A percentile compares a stretch with the other conserved stretches of the same genome.
Conservation (phyloP, 2,797 vertebrate species). For the Gephyroberyx darwinii region DNA sequence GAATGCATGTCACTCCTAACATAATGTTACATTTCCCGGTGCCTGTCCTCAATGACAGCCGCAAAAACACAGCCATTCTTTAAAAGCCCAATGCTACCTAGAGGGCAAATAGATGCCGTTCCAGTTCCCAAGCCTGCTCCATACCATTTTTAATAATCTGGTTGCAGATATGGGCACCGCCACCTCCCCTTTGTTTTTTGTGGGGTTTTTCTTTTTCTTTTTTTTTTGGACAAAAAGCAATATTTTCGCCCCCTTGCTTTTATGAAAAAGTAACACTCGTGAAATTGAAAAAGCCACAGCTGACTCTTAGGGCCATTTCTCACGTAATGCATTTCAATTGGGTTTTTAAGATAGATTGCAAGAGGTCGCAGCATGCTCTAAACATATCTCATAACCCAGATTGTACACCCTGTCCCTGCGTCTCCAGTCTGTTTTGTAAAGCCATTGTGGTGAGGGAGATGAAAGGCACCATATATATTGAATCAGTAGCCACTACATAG, state of each 20-base stretch:
- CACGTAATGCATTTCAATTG: conserved; percentile 69
- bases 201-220: background rate
- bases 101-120: conserved; percentile 73
- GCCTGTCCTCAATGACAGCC: conserved; percentile 64
- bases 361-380: conserved; percentile 40
- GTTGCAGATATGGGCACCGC: conserved; percentile 52
- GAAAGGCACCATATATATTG: conserved; percentile 39
- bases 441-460: conserved; percentile 23
- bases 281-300: conserved; percentile 71
- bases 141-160: conserved; percentile 77
- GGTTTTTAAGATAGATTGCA: conserved; percentile 63
- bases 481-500: conserved; percentile 28
- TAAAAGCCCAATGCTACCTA: conserved; percentile 67
- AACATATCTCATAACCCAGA: conserved; percentile 67
- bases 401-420: conserved; percentile 1
- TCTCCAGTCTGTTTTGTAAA: conserved; percentile 42
- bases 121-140: conserved; percentile 59
- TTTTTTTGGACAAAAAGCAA: conserved; percentile 54
- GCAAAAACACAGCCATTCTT: conserved; percentile 69
- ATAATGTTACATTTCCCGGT: conserved; percentile 69
- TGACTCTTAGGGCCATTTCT: conserved; percentile 63
- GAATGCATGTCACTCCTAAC: conserved; percentile 60
- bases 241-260: conserved; percentile 55
- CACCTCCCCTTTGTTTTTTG: conserved; percentile 40
- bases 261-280: conserved; percentile 72